These are phyloP conservation scores for Telmatochromis sp. DNA, from an alignment of 2,113 vertebrate species.

Conservation along the genomic window DNA sequence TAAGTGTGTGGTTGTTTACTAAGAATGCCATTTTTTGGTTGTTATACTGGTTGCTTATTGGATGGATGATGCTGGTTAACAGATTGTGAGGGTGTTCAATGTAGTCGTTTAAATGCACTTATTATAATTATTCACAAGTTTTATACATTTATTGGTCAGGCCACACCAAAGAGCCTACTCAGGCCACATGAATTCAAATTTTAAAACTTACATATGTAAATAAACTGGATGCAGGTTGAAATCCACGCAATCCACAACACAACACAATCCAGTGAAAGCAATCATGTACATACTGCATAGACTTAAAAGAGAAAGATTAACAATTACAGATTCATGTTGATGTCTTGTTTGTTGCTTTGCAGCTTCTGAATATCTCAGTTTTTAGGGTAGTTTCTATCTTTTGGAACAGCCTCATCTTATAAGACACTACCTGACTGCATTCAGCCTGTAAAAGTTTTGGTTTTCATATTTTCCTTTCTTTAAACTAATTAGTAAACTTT, in stretches of 20 bases:
- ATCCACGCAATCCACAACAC: not conserved
- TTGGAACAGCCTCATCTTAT: not conserved
- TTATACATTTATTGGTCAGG: not conserved
- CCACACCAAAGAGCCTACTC: not conserved
- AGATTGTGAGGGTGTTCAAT: not conserved
- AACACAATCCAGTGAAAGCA: not conserved
- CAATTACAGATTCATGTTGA: not conserved
- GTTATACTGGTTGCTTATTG: not conserved
- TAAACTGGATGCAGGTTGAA: not conserved
- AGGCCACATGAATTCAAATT: not conserved
- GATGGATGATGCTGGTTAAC: not conserved
- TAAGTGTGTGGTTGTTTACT: not conserved
- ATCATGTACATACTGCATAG: rapidly evolving
- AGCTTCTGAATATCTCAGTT: not conserved
- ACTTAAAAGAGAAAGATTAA: not conserved
- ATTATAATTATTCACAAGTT: not conserved
- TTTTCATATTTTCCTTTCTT: not conserved
- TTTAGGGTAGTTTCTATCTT: not conserved
- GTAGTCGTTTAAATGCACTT: not conserved
- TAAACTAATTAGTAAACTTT: not conserved
- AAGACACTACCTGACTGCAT: not conserved
- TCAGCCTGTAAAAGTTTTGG: not conserved
- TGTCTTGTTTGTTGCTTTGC: not conserved
- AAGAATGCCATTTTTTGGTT: not conserved
- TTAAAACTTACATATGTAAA: not conserved